Conservation (phyloP, 2,113 vertebrate genomes). For the Xiphophorus couchianus region DNA sequence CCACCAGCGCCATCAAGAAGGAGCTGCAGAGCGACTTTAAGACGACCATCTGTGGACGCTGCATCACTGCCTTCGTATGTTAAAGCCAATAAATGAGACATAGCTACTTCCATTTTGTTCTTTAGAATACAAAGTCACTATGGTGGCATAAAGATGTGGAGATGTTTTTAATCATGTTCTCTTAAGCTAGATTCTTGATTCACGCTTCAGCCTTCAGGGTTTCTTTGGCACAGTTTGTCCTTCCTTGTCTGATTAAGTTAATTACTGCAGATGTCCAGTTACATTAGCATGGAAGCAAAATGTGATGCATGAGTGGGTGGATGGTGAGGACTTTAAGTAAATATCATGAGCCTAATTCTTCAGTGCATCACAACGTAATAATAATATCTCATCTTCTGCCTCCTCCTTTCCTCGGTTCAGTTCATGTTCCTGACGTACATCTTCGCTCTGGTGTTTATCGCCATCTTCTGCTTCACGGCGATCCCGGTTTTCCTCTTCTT, state of each 20-base stretch:
- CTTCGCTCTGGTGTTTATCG: conserved; percentile 92
- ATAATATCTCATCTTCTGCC: not conserved
- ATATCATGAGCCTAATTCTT: conserved; percentile 1
- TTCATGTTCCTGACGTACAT: conserved; percentile 98
- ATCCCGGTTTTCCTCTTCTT: conserved; percentile 98
- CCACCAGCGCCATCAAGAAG: conserved; percentile 96
- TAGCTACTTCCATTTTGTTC: conserved; percentile 3
- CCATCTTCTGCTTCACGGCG: conserved; percentile 95
- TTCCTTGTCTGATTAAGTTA: conserved; percentile 62
- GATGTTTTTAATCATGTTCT: not conserved
- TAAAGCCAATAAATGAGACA: conserved; percentile 20
- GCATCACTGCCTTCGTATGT: conserved; percentile 95
- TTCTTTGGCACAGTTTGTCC: conserved; percentile 63
- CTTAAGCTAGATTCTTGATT: not conserved
- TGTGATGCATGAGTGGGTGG: not conserved
- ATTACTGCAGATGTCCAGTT: conserved; percentile 70
- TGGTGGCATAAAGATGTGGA: not conserved
- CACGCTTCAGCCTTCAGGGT: conserved; percentile 38
- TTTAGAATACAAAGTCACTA: conserved; percentile 15
- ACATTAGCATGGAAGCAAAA: conserved; percentile 36
- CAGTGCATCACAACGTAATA: not conserved
- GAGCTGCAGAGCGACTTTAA: conserved; percentile 98
- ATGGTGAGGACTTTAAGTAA: conserved; percentile 8
- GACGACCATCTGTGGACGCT: conserved; percentile 95
- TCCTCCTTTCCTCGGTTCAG: conserved; percentile 67